A percentile compares a stretch with the other conserved stretches of the same genome.
Conservation (phyloP, 2,797 vertebrate genomes). For the Parambassis ranga region DNA sequence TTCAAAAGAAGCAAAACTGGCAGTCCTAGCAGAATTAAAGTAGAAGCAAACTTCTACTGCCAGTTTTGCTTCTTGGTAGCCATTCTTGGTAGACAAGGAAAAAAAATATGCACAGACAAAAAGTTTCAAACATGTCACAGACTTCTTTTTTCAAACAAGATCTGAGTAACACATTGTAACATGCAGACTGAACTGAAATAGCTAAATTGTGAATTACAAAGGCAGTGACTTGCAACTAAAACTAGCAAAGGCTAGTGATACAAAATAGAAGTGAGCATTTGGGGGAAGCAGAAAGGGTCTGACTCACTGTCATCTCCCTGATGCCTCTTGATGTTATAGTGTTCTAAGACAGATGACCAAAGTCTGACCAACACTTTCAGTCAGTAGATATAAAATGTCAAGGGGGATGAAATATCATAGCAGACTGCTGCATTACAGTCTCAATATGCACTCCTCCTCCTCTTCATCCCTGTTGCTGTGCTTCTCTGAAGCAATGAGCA, state of each 20-base stretch:
- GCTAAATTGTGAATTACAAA: conserved; percentile 9
- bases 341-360: conserved; percentile 42
- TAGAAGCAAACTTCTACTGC: too few relatives aligned
- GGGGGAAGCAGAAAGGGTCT: conserved; percentile 13
- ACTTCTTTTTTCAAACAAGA: not conserved
- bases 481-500: conserved; percentile 4
- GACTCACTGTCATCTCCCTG: conserved; percentile 17
- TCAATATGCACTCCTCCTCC: conserved; percentile 8
- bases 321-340: conserved; percentile 31
- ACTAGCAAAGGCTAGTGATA: not conserved
- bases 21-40: too few relatives aligned
- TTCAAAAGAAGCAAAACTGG: too few relatives aligned
- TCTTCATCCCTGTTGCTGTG: not conserved
- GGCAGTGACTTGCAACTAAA: not conserved
- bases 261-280: conserved; percentile 41
- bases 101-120: not conserved
- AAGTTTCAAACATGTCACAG: too few relatives aligned
- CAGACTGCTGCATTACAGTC: conserved; percentile 4
- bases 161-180: conserved; percentile 2
- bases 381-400: conserved; percentile 39
- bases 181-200: not conserved
- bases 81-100: too few relatives aligned
- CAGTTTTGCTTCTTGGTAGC: too few relatives aligned
- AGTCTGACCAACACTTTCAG: conserved; percentile 41
- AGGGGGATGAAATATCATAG: conserved; percentile 31